Conservation (phyloP, 2,797 vertebrate genomes). For the Meda fulgida region DNA sequence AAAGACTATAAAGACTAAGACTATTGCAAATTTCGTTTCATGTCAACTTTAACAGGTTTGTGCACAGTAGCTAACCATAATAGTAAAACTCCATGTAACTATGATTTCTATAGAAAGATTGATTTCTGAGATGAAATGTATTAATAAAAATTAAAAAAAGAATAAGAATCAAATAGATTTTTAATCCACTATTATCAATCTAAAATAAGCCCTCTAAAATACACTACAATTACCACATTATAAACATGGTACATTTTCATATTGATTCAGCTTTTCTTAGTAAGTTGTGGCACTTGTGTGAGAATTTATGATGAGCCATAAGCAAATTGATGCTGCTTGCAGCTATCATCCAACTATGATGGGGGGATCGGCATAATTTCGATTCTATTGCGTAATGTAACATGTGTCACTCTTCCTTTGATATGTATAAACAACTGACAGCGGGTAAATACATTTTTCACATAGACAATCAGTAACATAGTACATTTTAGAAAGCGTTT, state of each 20-base stretch:
- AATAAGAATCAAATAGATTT: too few species aligned
- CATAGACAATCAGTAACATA: neutral
- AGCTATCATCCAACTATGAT: neutral
- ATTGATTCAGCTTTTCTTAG: neutral
- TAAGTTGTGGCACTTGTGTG: neutral
- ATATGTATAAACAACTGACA: neutral
- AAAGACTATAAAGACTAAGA: neutral
- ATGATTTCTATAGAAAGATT: neutral
- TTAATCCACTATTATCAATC: neutral
- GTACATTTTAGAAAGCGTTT: neutral
- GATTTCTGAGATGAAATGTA: neutral
- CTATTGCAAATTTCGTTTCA: neutral
- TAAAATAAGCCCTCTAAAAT: neutral
- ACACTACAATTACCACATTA: neutral
- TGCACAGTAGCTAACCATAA: neutral
- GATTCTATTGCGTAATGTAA: neutral
- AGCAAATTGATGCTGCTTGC: neutral
- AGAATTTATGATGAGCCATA: neutral
- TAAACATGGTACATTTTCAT: neutral
- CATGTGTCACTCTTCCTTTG: neutral
- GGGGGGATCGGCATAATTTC: neutral
- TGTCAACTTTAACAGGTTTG: neutral
- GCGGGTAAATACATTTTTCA: neutral
- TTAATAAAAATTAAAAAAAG: neutral
- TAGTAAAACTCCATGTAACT: neutral